Conservation (phyloP, 2,113 vertebrate species). For the Lampris megalopsis region DNA sequence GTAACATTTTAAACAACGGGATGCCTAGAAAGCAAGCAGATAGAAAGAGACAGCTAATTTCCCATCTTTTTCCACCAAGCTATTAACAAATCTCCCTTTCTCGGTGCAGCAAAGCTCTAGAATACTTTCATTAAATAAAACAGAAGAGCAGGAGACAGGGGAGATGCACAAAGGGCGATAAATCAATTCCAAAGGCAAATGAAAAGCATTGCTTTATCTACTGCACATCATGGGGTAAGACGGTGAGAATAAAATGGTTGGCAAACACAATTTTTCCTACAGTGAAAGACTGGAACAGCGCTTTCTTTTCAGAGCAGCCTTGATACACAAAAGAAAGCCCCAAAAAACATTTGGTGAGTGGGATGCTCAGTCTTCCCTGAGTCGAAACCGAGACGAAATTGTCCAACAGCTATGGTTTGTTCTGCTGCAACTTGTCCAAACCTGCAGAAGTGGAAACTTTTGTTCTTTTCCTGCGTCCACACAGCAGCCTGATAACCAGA, state of each 20-base stretch:
- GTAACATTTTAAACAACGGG: slow-evolving; percentile 46
- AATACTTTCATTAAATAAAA: slow-evolving; percentile 22
- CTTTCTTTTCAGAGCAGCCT: neutral
- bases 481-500: slow-evolving; percentile 41
- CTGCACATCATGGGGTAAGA: neutral
- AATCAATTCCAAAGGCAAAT: slow-evolving; percentile 16
- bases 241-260: slow-evolving; percentile 9
- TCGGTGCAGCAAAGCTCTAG: slow-evolving; percentile 2
- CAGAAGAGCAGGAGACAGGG: neutral
- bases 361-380: slow-evolving; percentile 17
- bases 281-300: neutral
- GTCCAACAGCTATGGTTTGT: neutral
- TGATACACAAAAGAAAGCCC: slow-evolving; percentile 1
- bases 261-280: slow-evolving; percentile 11
- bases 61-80: slow-evolving; percentile 6
- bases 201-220: slow-evolving; percentile 27
- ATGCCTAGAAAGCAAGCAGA: slow-evolving; percentile 37
- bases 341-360: neutral
- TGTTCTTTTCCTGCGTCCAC: slow-evolving; percentile 17
- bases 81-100: slow-evolving; percentile 18
- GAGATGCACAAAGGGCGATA: slow-evolving; percentile 9
- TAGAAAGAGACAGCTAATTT: slow-evolving; percentile 16
- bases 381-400: slow-evolving; percentile 21
- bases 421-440: slow-evolving; percentile 2
- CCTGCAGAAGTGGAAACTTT: slow-evolving; percentile 15